Evolutionary conservation across 2,113 vertebrate genomes (phyloP).

Genomic region (Scolopax mira): DNA sequence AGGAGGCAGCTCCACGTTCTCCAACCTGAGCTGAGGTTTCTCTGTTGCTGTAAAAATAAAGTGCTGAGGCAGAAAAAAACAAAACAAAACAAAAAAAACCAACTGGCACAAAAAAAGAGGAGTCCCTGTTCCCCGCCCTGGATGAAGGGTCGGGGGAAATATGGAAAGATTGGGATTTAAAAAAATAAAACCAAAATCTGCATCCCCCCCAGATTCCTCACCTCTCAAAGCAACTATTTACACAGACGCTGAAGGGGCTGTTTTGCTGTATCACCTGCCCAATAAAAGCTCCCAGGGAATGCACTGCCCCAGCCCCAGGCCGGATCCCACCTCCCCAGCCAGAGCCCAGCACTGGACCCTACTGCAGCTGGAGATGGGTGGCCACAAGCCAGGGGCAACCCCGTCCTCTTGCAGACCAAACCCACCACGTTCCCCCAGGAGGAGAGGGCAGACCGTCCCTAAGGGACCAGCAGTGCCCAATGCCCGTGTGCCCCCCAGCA

Average conservation of each 20-base stretch:
- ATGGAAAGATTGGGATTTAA: neutral
- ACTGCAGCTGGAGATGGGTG: neutral
- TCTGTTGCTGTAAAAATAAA: conserved; percentile 54
- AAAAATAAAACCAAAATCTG: conserved; percentile 10
- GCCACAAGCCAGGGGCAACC: rapidly evolving
- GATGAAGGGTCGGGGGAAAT: neutral
- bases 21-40: conserved; percentile 32
- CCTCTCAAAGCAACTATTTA: neutral
- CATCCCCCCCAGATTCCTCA: neutral
- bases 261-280: neutral
- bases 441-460: neutral
- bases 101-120: conserved; percentile 42
- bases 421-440: neutral
- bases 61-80: neutral
- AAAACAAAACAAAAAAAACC: neutral
- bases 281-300: neutral
- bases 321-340: neutral
- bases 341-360: neutral
- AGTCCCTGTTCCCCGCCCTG: neutral
- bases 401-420: neutral
- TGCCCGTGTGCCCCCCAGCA: neutral
- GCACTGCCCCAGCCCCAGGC: neutral
- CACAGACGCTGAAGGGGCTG: neutral
- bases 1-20: neutral
- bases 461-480: neutral